These are phyloP conservation scores for Exaiptasia diaphana DNA, from an alignment of 64 coral and sea anemone genomes.

Conservation along the genomic window DNA sequence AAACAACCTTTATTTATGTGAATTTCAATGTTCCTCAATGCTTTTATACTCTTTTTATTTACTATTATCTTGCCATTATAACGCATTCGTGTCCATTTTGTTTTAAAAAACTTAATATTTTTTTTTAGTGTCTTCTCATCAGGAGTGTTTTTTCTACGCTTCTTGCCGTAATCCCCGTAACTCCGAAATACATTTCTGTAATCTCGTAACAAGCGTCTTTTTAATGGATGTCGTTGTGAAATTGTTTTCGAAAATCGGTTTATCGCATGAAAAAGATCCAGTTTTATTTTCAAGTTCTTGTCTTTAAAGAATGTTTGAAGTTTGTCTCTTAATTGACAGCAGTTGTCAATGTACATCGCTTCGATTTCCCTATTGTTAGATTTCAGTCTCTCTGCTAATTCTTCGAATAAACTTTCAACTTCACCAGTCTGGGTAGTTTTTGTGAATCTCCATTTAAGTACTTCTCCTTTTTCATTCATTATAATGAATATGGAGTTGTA, in stretches of 20 bases:
- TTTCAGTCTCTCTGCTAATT: constrained; percentile 22
- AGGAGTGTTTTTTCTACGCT: constrained; percentile 7
- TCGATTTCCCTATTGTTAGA: not conserved
- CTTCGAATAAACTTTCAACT: constrained; percentile 8
- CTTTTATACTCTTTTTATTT: constrained; percentile 11
- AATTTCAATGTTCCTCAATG: not conserved
- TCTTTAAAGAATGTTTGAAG: constrained; percentile 15
- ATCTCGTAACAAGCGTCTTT: constrained; percentile 2
- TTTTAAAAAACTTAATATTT: constrained; percentile 4
- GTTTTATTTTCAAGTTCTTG: constrained; percentile 18
- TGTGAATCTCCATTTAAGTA: constrained; percentile 44
- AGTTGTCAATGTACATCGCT: constrained; percentile 43
- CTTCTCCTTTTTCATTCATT: constrained; percentile 52
- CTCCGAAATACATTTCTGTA: constrained; percentile 6
- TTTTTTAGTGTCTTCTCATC: not conserved
- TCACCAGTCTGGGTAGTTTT: constrained; percentile 39
- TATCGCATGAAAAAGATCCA: constrained; percentile 51
- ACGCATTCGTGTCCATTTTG: constrained; percentile 13
- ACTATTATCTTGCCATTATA: not conserved
- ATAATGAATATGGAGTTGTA: constrained; percentile 52
- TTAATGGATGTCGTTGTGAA: not conserved
- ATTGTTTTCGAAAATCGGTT: constrained; percentile 32
- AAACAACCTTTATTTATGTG: constrained; percentile 12
- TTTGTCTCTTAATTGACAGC: constrained; percentile 39
- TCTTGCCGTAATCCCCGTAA: not conserved